Base-by-base conservation (phyloP, 2,888 invertebrate genomes). In the Macrophya alboannulata region DNA sequence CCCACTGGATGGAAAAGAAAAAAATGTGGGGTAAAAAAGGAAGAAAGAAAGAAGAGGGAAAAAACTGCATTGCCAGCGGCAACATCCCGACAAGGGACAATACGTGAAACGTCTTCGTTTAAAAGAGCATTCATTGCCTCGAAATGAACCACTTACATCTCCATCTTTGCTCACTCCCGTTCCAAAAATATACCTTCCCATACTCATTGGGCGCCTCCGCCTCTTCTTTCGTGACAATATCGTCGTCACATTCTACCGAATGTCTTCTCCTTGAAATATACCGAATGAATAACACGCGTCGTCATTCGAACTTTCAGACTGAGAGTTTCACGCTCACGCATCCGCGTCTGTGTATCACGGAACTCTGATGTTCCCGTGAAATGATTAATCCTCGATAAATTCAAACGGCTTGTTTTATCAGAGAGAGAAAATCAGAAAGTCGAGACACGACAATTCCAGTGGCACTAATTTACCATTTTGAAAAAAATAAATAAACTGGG, bases 51-150 rank as follows among this genome's bases (percentile, higher is more conserved):
- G 12, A 17, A 51, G 37, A 74, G 43, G 40, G 51, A 62, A 81
- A 48, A 62, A 25, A 62, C 62, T 62, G 40, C 48, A 62, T 81
- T 17, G 81, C 81, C 81, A 5, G 37, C 62, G 62, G 81, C 81
- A 43, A 81, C 62, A 62, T 81, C 59, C 15, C 81, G 40, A 45
- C 68, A 40, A 31, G 68, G 83, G 48, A 83, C 83, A 83, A 83
- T 83, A 71, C 83, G 83, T 25, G 83, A 68, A 65, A 83, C 83
- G 83, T 83, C 83, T 83, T 51, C 45, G 83, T 83, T 83, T 83
- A 65, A 65, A 59, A 83, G 83, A 83, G 71, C 83, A 71, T 83
- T 83, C 83, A 83, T 68, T 83, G 71, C 83, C n/a, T 83, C 31
- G 48, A 83, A 83, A 68, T 68, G 68, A 83, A 83, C 68, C 83